Base-by-base conservation (phyloP, 2,888 invertebrate genomes). In the Netelia inedita region DNA sequence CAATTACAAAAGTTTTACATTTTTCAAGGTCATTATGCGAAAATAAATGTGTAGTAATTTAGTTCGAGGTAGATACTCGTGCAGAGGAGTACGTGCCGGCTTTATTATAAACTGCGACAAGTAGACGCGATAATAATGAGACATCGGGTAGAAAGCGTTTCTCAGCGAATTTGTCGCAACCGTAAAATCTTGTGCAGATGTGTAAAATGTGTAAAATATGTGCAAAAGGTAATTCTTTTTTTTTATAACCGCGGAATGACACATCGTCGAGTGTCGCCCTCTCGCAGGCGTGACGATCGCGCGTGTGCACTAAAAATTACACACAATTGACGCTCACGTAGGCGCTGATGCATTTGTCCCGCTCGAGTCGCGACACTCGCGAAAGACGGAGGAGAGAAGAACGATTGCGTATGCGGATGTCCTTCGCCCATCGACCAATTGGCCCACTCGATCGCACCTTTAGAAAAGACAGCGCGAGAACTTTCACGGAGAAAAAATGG, bases 291-390 rank as follows among this genome's bases (percentile, higher is more conserved):
- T 68, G 41, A 57, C 23, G 46, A 57, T 73, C 80, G 83, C 43
- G 53, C 35, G 59, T 78, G 79, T 41, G 21, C 55, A 59, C 71
- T 46, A 69, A 69, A 73, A 75, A 73, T 57, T 76, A 86, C 63
- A 78, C 79, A 55, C 83, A 87, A 87, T 83, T 66, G 68, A 83
- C 59, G 72, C 79, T 82, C 79, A 43, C 75, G 75, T 57, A 71
- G 69, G 71, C 28, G 66, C 79, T 16, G 41, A 71, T 35, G 69
- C 55, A 35, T 23, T 71, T 71, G 69, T n/a, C 69, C 23, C 35
- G 28, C 53, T 35, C 35, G 35, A 71, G 50, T 53, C 55, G 69
- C 55, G 35, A 66, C 14, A 16, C 16, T 10, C 10, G 19, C 1
- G 35, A n/a, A 16, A n/a, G 19, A 41, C 53, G n/a, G 16, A 43